Base-by-base conservation (phyloP, 2,113 vertebrate species). In the Semicossyphus pulcher region DNA sequence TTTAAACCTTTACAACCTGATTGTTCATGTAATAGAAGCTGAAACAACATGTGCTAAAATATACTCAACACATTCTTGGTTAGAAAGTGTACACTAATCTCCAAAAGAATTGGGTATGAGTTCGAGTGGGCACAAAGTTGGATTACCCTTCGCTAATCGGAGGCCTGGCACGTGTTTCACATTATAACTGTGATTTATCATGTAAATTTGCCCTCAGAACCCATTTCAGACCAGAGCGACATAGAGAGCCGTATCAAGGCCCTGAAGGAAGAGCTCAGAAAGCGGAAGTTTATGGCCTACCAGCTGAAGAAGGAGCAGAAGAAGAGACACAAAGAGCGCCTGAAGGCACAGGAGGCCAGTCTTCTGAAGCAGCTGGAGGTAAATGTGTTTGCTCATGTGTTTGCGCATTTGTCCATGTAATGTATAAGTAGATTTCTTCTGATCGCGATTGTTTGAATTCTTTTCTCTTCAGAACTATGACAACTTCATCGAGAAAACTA, bases 221-320 rank as follows among this genome's bases (percentile, higher is more conserved):
- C 95, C 44, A 93, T 96, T 28, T 98, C 97, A 78, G 97, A 99
- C 89, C 97, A 97, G 90, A 98, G 96, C 76, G 96, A 98, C 78
- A 96, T 98, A 10, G 97, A 99, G 92, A 93, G 93, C 73, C 95
- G 98, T 45, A 97, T 99, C 87, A 92, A 92, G 57, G 96, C 96
- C 59, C 90, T 99, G 62, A 97, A 97, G 86, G 96, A 96, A 69
- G 96, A 99, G 56, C 93, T 99, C 8, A 91, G 92, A 29, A 96
- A 96, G 62, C 95, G 97, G 49, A 99, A 97, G 78, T 95, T 94
- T 15, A 95, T 97, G 78, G 97, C 97, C 72, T 93, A 95, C 72
- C 95, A 97, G 79, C 88, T 99, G 81, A 99, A 97, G 86, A 98
- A 95, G 83, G 97, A 98, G 77, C 97, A 99, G 90, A 97, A 94